These are phyloP conservation scores for Lottia scabra DNA, from an alignment of 2,888 invertebrate genomes.

Conservation along the genomic window DNA sequence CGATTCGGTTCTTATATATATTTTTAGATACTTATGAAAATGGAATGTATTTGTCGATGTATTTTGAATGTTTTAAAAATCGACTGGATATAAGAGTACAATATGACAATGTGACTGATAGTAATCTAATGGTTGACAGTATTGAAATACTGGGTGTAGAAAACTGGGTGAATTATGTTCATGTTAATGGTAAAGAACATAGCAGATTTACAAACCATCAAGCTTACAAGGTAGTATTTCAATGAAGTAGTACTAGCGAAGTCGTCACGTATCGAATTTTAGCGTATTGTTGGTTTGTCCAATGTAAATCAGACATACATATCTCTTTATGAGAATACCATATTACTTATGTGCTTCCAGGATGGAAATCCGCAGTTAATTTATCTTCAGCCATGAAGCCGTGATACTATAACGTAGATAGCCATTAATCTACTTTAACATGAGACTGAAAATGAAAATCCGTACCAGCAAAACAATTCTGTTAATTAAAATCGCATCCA, in stretches of 20 bases:
- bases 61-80: conserved; percentile 18
- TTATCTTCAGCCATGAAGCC: too few relatives aligned
- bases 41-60: conserved; percentile 33
- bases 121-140: conserved; percentile 23
- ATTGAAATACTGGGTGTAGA: conserved; percentile 37
- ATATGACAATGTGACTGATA: conserved; percentile 7
- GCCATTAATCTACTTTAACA: too few relatives aligned
- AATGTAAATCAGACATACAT: too few relatives aligned
- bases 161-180: conserved; percentile 24
- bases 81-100: conserved; percentile 16
- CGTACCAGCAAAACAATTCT: too few relatives aligned
- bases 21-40: conserved; percentile 36
- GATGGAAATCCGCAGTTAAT: too few relatives aligned
- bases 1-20: not conserved
- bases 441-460: too few relatives aligned
- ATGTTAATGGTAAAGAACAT: conserved; percentile 28
- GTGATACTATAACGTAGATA: too few relatives aligned
- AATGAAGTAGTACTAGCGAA: not conserved
- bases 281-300: too few relatives aligned
- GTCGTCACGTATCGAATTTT: too few relatives aligned
- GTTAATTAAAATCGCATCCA: too few relatives aligned
- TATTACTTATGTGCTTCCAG: too few relatives aligned
- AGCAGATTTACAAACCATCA: conserved; percentile 20
- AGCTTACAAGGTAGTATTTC: conserved; percentile 22
- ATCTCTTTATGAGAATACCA: too few relatives aligned